These are phyloP conservation scores for Drosophila prolongata DNA, from an alignment of 2,888 invertebrate genomes.

Conservation along the genomic window DNA sequence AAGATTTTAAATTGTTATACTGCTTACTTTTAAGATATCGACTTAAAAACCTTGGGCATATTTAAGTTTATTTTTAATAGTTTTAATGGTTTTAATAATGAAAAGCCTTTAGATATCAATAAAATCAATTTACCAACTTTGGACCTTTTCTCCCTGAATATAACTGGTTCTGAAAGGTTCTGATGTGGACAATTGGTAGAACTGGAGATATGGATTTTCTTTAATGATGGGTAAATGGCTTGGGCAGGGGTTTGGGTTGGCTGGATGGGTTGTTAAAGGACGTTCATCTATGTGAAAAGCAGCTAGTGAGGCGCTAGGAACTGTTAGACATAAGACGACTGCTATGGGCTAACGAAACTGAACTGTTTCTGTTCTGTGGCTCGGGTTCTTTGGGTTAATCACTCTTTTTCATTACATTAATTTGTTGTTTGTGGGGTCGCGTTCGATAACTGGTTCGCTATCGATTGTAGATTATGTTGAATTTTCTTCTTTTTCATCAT, in stretches of 20 bases:
- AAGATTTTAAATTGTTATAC: background rate
- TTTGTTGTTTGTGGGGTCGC: conserved; percentile 25
- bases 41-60: too few relatives aligned
- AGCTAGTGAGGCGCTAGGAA: conserved; percentile 45
- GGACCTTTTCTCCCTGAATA: background rate
- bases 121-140: background rate
- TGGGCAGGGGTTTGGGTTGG: background rate
- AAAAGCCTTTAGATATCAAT: too few relatives aligned
- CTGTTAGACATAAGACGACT: conserved; percentile 41
- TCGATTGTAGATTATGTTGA: conserved; percentile 24
- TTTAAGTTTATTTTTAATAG: too few relatives aligned
- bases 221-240: conserved; percentile 5
- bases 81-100: too few relatives aligned
- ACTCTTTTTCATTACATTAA: conserved; percentile 16
- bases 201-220: background rate
- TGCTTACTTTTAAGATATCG: background rate
- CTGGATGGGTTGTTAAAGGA: conserved; percentile 3
- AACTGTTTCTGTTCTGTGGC: conserved; percentile 42
- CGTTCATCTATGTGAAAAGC: conserved; percentile 22
- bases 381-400: conserved; percentile 31
- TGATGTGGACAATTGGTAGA: background rate
- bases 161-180: background rate
- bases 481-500: conserved; percentile 39
- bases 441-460: conserved; percentile 25
- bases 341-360: conserved; percentile 41